Evolutionary conservation across 2,113 vertebrate genomes (phyloP), one percentile per base, ranked within the genome.

Genomic region (Otus sunia): DNA sequence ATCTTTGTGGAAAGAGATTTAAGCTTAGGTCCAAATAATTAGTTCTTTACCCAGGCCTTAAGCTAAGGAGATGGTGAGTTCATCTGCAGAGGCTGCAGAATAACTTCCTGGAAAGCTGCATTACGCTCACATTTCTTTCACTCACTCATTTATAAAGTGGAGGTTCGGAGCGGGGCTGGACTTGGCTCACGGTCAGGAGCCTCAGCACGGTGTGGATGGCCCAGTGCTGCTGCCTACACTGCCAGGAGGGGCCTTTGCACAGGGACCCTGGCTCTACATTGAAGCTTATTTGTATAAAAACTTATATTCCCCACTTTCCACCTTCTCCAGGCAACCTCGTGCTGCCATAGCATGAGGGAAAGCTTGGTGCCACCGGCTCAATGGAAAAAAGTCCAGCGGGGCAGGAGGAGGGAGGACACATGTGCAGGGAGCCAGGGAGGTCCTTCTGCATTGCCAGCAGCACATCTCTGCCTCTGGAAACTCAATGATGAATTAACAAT

Each of bases 1-100:
- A 86, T 94, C 92, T 96, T 93, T 93, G 93, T 83, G 83, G 92
- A 84, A 96, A 87, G 52, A 96, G 95, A 94, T 93, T 96, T 96
- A 91, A 96, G 94, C 91, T 97, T 77, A 84, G 83, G 95, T 92
- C 73, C 79, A 60, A 96, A 89, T 96, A 95, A 94, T 94, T 96
- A 91, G 86, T 91, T 95, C 88, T 78, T 87, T 91, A 94, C 79
- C 80, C 88, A 72, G 76, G 64, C 60, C 92, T 84, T 95, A 75
- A 94, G 88, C 88, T 92, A 94, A 96, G 56, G 43, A 89, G 76
- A 5, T 4, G 14, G 60, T 10, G 53, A 94, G 76, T 86, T 80
- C 86, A 66, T 88, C 93, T 73, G 77, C 77, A 72, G 77, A 68
- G 75, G 81, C 85, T 66, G 67, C 72, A 89, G 83, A 78, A 41